Evolutionary conservation across 2,888 invertebrate genomes (phyloP).

Genomic region (Stictocephala bisonia): DNA sequence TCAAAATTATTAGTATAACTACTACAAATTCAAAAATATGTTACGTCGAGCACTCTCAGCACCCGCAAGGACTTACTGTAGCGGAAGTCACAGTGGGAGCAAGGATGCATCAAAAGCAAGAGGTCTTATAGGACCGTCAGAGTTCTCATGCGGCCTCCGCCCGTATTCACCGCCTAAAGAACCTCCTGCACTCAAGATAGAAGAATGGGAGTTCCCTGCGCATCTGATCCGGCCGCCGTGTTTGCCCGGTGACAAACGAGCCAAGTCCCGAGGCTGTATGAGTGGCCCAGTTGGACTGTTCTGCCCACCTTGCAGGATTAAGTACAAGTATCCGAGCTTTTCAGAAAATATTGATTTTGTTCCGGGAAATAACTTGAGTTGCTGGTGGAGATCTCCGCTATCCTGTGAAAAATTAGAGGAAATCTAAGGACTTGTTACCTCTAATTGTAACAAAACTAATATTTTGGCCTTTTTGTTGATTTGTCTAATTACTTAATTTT

Average conservation of each 20-base stretch:
- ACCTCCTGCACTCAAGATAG: not conserved
- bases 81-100: too few species aligned
- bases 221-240: conserved; percentile 30
- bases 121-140: too few species aligned
- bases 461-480: too few species aligned
- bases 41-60: too few species aligned
- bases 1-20: too few species aligned
- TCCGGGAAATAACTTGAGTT: not conserved
- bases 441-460: too few species aligned
- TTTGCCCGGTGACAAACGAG: not conserved
- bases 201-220: conserved; percentile 6
- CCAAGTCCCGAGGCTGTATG: conserved; percentile 7
- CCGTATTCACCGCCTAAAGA: not conserved
- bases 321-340: conserved; percentile 31
- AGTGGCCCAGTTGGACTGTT: not conserved
- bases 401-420: too few species aligned
- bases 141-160: conserved; percentile 20
- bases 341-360: conserved; percentile 32
- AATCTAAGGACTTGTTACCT: too few species aligned
- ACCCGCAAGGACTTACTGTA: too few species aligned
- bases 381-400: conserved; percentile 8
- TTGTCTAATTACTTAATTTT: too few species aligned
- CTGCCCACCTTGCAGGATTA: conserved; percentile 20
- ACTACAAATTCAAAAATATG: too few species aligned
- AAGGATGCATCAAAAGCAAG: too few species aligned